phyloP scores from a whole-genome alignment of 2,113 vertebrate species.

The Rattus rattus region DNA sequence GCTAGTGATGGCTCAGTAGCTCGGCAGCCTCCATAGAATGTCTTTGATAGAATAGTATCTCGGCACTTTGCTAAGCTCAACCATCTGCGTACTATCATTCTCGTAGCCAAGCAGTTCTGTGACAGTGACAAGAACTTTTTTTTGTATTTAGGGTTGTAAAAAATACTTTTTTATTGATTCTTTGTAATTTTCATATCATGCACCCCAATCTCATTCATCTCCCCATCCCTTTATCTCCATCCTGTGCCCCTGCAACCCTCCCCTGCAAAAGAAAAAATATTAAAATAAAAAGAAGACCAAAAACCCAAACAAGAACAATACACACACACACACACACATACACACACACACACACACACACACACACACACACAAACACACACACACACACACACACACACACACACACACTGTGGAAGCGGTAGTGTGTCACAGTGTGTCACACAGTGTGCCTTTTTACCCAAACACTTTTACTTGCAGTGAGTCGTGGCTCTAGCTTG shows the following conservation, averaged over 20 bases:
- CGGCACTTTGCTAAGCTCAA: neutral
- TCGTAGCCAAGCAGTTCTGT: neutral
- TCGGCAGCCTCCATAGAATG: neutral
- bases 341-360: too few species aligned
- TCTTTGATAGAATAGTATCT: neutral
- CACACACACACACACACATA: too few species aligned
- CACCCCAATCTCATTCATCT: neutral
- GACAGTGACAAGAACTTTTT: neutral
- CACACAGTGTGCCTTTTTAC: neutral
- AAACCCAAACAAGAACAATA: too few species aligned
- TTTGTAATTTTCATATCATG: neutral
- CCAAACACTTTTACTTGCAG: neutral
- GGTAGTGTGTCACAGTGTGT: neutral
- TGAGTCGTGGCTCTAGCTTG: neutral
- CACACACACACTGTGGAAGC: neutral
- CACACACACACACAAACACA: too few species aligned
- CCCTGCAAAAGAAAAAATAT: neutral
- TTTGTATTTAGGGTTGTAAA: neutral
- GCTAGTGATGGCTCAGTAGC: neutral
- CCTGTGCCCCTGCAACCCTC: neutral
- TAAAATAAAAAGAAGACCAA: neutral
- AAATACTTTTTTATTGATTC: neutral
- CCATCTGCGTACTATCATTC: neutral
- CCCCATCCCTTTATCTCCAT: neutral
- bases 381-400: too few species aligned